phyloP scores from a whole-genome alignment of 2,113 vertebrate species.

The Puffinus mauretanicus region DNA sequence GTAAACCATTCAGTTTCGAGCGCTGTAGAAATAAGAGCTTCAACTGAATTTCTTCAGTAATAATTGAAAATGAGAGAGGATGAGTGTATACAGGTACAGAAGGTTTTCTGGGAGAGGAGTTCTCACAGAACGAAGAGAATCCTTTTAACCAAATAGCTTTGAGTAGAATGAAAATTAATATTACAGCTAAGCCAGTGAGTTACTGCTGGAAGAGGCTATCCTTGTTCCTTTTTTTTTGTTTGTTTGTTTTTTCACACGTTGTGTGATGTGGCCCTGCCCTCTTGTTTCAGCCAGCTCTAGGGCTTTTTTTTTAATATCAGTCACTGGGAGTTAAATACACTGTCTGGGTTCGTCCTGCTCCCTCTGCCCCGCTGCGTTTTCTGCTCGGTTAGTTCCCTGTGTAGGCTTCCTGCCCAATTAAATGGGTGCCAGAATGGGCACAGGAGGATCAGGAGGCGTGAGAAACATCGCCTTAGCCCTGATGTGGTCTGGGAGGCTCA shows the following conservation, averaged over 20 bases:
- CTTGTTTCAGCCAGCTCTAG: neutral
- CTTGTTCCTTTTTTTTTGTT: neutral
- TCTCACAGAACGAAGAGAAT: neutral
- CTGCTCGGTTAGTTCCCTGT: neutral
- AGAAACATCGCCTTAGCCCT: neutral
- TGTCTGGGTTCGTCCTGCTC: neutral
- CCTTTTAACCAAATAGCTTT: neutral
- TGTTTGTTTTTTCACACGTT: neutral
- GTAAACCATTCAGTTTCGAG: neutral
- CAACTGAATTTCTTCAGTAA: neutral
- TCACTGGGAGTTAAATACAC: neutral
- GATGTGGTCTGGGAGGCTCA: fast-evolving
- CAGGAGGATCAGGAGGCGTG: neutral
- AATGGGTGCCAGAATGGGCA: neutral
- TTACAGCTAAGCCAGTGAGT: neutral
- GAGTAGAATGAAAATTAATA: neutral
- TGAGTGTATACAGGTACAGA: neutral
- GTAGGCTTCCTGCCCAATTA: neutral
- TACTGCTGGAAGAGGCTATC: neutral
- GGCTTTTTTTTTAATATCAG: neutral
- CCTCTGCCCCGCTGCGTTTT: fast-evolving
- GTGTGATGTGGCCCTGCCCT: neutral
- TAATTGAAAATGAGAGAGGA: neutral
- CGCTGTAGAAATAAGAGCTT: neutral
- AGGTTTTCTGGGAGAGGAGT: neutral